A percentile compares a stretch with the other conserved stretches of the same genome.
Conservation (phyloP, 2,113 vertebrate species). For the Erythrocercus mccallii region DNA sequence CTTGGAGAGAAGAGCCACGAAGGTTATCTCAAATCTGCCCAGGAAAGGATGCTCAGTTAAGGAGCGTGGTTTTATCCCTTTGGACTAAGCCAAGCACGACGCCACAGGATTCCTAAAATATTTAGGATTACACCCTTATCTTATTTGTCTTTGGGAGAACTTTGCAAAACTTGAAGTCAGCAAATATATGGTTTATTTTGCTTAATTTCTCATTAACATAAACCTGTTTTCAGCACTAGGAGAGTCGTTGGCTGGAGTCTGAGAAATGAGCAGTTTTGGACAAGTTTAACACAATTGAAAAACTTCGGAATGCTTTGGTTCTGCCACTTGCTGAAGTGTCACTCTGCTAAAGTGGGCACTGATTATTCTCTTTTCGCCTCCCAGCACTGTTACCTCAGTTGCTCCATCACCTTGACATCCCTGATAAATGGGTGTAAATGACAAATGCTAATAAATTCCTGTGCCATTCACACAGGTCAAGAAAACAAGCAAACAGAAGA, state of each 20-base stretch:
- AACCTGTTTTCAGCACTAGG: background rate
- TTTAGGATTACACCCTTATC: conserved; percentile 2
- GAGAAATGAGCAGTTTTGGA: background rate
- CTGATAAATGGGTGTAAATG: background rate
- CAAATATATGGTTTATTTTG: background rate
- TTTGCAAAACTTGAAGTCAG: background rate
- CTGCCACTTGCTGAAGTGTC: background rate
- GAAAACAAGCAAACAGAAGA: conserved; percentile 21
- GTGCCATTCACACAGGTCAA: background rate
- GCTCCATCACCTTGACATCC: background rate
- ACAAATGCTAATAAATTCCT: background rate
- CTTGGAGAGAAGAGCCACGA: background rate
- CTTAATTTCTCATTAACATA: background rate
- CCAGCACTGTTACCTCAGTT: background rate
- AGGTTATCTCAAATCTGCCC: background rate
- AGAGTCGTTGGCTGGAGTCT: background rate
- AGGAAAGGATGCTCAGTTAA: background rate
- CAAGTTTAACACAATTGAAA: background rate
- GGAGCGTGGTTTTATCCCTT: background rate
- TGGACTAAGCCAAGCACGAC: background rate
- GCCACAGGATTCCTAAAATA: conserved; percentile 25
- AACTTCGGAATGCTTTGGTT: background rate
- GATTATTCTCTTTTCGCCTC: background rate
- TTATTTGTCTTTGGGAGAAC: background rate
- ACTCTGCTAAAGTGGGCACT: background rate